phyloP scores from a whole-genome alignment of 2,888 invertebrate species.

The Tortrix viridana region DNA sequence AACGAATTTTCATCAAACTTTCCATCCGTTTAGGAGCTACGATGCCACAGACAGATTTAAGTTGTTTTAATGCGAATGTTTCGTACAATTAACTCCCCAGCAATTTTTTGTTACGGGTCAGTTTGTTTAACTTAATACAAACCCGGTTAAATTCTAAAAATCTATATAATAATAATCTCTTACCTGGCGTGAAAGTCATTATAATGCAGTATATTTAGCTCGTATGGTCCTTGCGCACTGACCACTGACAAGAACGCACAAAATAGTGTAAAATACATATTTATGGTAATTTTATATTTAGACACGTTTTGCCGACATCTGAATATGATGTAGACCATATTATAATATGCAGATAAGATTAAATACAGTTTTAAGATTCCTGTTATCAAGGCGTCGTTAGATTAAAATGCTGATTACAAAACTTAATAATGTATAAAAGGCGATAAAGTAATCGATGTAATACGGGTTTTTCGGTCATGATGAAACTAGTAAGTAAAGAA shows the following conservation, averaged over 20 bases:
- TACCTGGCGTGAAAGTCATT: constrained; percentile 38
- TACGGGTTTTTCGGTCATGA: not conserved
- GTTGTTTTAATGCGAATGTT: no score
- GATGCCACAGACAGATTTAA: no score
- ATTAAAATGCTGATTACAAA: not conserved
- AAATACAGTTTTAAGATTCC: not conserved
- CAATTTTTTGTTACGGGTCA: no score
- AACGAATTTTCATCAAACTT: no score
- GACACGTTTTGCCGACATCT: not conserved
- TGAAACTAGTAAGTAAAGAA: no score
- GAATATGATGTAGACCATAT: not conserved
- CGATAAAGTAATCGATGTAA: not conserved
- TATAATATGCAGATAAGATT: constrained; percentile 1
- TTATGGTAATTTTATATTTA: not conserved
- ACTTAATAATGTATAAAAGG: no score
- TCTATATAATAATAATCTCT: not conserved
- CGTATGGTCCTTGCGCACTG: constrained; percentile 12
- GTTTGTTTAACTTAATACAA: no score
- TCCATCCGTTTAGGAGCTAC: no score
- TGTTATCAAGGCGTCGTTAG: not conserved
- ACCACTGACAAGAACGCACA: constrained; percentile 7
- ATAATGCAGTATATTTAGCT: constrained; percentile 33
- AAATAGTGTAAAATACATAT: constrained; percentile 13
- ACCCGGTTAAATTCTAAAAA: no score
- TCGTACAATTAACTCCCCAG: no score